Percentiles rank a stretch among this genome's conserved stretches.
These are phyloP conservation scores for Cheilosia vernalis DNA, from an alignment of 2,888 invertebrate species.

Conservation along the genomic window DNA sequence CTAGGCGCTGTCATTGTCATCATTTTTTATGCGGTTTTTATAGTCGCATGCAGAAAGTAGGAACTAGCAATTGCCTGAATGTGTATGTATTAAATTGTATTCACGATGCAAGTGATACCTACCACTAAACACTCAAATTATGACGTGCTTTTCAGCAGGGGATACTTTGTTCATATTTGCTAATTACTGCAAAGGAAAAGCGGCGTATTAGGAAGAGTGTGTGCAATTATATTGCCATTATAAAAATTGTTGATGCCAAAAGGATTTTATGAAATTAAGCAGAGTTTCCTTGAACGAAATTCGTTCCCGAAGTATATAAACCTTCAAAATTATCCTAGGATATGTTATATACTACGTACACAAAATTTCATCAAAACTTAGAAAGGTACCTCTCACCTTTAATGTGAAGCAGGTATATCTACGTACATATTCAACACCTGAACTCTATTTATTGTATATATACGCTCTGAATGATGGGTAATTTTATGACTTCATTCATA, in stretches of 20 bases:
- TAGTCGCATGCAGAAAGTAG: slow-evolving; percentile 32
- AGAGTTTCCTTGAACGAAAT: not conserved
- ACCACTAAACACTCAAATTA: slow-evolving; percentile 18
- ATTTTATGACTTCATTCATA: slow-evolving; percentile 28
- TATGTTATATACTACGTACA: not conserved
- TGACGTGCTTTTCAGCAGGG: not conserved
- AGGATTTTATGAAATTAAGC: no score
- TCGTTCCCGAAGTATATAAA: not conserved
- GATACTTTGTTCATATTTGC: not conserved
- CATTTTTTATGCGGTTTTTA: not conserved
- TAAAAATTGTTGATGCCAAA: not conserved
- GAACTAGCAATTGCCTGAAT: slow-evolving; percentile 14
- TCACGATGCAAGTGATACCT: not conserved
- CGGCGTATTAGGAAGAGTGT: not conserved
- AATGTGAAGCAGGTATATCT: not conserved
- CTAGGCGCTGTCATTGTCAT: slow-evolving; percentile 29
- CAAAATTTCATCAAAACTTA: not conserved
- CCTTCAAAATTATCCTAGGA: not conserved
- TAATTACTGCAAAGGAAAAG: slow-evolving; percentile 18
- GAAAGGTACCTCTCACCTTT: not conserved
- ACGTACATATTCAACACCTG: not conserved
- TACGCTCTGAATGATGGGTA: not conserved
- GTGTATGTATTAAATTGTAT: not conserved
- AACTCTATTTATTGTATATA: not conserved
- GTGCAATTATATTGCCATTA: not conserved